Evolutionary conservation across 2,888 invertebrate genomes (phyloP).

Genomic region (Ptycholaimellus sp.): DNA sequence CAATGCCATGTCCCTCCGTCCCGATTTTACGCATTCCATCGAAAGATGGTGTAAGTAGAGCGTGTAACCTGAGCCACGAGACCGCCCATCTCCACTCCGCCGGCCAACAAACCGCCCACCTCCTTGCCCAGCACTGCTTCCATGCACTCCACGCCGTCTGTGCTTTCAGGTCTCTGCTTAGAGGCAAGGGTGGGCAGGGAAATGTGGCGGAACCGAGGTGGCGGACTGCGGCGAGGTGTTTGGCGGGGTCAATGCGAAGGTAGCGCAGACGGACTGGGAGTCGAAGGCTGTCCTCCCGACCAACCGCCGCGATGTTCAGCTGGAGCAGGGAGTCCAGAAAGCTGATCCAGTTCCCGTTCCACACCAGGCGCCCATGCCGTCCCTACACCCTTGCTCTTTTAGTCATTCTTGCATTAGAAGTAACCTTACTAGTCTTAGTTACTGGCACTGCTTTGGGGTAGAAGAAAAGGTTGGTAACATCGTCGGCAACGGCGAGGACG

Average conservation of each 20-base stretch:
- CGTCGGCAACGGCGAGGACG: neutral
- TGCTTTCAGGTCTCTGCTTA: neutral
- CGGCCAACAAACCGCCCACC: no score
- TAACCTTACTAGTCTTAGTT: no score
- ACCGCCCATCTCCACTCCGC: no score
- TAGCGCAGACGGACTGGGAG: conserved; percentile 32
- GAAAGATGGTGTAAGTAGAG: no score
- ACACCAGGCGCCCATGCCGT: conserved; percentile 37
- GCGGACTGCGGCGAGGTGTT: conserved; percentile 20
- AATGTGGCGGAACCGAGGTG: neutral
- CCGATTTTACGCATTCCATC: no score
- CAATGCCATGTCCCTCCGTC: no score
- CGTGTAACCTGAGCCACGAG: no score
- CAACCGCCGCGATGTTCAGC: conserved; percentile 34
- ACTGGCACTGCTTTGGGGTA: no score
- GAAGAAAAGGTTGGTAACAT: no score
- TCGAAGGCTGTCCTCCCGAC: conserved; percentile 25
- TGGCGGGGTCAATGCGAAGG: conserved; percentile 29
- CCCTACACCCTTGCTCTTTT: conserved; percentile 44
- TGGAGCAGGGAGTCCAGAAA: conserved; percentile 83
- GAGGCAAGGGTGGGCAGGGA: conserved; percentile 1
- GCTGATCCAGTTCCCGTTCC: conserved; percentile 76
- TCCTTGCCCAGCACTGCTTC: no score
- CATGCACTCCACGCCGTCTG: no score
- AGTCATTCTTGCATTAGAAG: conserved; percentile 58